Evolutionary conservation across 2,113 vertebrate species (phyloP), one percentile per base, ranked within the genome.

Genomic region (Anhinga rufa): DNA sequence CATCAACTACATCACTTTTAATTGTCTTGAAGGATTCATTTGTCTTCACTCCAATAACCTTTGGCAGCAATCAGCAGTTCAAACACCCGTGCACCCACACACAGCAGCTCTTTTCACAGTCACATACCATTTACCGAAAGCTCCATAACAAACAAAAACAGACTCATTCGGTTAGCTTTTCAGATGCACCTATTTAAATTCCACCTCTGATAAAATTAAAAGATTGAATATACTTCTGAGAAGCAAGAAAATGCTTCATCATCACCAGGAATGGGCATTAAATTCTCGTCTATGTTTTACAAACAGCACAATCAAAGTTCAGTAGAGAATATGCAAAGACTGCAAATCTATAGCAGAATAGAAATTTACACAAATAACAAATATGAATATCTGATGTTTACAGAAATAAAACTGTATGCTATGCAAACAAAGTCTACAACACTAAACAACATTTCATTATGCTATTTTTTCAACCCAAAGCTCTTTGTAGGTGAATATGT

Each of bases 301-400:
- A 88, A 96, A 91, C 91, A 90, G 51, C 60, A 92, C 88, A 97
- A 95, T 92, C 83, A 90, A 97, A 97, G 91, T 95, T 96, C 91
- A 92, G 70, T 52, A 90, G 64, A 96, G 54, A 95, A 93, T 90
- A 90, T 90, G 94, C 89, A 90, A 95, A 87, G 82, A 91, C 25
- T 91, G 82, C 87, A 95, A 96, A 97, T 94, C 74, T 92, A 82
- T 91, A 82, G 46, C 70, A 86, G 90, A 93, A 84, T 31, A 76
- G 58, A 91, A 82, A 92, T 95, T 85, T 94, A 87, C 94, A 95
- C 93, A 97, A 94, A 94, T 85, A 96, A 95, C 84, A 95, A 91
- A 87, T 79, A 95, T 26, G 57, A 93, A 86, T 96, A 87, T 88
- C 70, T 94, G 87, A 88, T 86, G 75, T 95, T 94, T 97, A 80